A percentile compares a stretch with the other conserved stretches of the same genome.
Conservation (phyloP, 1,140 invertebrate species). For the Anastrepha obliqua region DNA sequence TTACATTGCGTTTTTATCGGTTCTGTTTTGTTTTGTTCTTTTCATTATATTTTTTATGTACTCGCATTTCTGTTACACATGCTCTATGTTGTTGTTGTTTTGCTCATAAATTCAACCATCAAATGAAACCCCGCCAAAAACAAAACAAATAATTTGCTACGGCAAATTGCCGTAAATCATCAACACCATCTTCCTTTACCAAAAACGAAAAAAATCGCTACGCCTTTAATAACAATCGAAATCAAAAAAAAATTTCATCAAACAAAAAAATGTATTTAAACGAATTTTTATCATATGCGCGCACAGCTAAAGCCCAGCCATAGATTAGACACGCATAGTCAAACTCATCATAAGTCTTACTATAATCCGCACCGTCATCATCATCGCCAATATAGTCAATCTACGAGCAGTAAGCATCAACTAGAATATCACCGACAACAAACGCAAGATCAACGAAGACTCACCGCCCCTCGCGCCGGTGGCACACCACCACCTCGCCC, state of each 20-base stretch:
- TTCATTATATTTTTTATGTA: slow-evolving; percentile 50
- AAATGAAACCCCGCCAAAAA: slow-evolving; percentile 4
- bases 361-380: background rate
- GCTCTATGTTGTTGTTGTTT: slow-evolving; percentile 50
- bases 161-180: slow-evolving; percentile 2
- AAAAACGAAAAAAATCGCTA: background rate
- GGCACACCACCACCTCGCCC: slow-evolving; percentile 65
- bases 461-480: slow-evolving; percentile 54
- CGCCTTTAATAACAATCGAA: background rate
- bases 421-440: slow-evolving; percentile 45
- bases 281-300: slow-evolving; percentile 40
- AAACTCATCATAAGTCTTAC: slow-evolving; percentile 29
- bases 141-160: slow-evolving; percentile 21
- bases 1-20: slow-evolving; percentile 47
- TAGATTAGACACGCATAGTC: slow-evolving; percentile 59
- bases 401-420: slow-evolving; percentile 56
- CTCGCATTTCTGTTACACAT: slow-evolving; percentile 49
- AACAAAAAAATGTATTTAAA: slow-evolving; percentile 23
- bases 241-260: background rate
- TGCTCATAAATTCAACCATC: slow-evolving; percentile 47
- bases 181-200: slow-evolving; percentile 40
- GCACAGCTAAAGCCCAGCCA: slow-evolving; percentile 69
- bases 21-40: slow-evolving; percentile 39
- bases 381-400: background rate
- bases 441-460: background rate